Percentiles rank a stretch among this genome's conserved stretches.
phyloP scores from a whole-genome alignment of 2,113 vertebrate species.

The Calonectris borealis region DNA sequence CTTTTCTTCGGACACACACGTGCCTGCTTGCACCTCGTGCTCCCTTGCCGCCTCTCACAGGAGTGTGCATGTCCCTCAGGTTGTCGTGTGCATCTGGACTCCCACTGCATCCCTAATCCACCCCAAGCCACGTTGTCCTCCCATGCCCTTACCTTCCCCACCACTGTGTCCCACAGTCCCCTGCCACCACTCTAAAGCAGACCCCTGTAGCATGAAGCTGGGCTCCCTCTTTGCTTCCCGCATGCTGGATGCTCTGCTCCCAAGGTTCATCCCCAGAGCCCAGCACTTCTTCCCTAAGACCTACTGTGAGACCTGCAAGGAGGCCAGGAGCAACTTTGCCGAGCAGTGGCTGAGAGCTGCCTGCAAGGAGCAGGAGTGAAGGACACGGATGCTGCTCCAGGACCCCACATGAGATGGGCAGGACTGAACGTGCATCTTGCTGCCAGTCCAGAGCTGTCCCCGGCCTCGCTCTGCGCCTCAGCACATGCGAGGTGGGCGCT shows the following conservation, averaged over 20 bases:
- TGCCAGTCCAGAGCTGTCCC: background rate
- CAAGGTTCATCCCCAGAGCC: conserved; percentile 75
- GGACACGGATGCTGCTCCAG: background rate
- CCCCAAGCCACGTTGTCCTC: background rate
- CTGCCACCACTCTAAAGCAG: background rate
- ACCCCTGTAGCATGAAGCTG: background rate
- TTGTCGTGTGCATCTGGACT: background rate
- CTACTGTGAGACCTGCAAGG: conserved; percentile 66
- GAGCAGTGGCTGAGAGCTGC: background rate
- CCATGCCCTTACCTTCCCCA: background rate
- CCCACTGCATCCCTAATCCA: background rate
- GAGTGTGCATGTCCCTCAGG: background rate
- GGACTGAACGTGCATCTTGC: background rate
- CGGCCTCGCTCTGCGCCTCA: rapidly evolving
- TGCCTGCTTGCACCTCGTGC: rapidly evolving
- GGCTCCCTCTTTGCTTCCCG: background rate
- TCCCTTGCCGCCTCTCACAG: rapidly evolving
- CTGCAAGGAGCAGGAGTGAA: background rate
- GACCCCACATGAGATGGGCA: background rate
- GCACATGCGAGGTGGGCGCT: background rate
- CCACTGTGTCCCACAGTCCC: background rate
- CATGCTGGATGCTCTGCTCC: background rate
- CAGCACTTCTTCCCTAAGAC: conserved; percentile 78
- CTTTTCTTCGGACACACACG: background rate
- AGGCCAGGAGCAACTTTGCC: conserved; percentile 63